A percentile compares a stretch with the other conserved stretches of the same genome.
Conservation (phyloP, 2,888 invertebrate genomes). For the Serripes groenlandicus region DNA sequence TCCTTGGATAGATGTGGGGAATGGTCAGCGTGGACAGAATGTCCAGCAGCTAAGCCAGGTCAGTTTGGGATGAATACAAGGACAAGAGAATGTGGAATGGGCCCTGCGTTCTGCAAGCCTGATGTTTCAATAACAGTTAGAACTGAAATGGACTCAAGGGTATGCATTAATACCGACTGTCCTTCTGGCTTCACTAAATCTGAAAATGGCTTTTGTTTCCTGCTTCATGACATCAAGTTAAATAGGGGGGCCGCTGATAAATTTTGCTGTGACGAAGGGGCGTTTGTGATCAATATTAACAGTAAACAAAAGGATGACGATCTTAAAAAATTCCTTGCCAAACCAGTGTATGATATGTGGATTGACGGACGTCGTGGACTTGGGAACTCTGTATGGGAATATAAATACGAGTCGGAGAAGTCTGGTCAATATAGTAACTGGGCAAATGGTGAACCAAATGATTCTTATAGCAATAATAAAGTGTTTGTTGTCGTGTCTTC, state of each 20-base stretch:
- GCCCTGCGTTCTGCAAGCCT: neutral
- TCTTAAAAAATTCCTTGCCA: neutral
- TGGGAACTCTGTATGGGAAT: neutral
- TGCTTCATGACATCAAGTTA: neutral
- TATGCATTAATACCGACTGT: neutral
- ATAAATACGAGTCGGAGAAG: neutral
- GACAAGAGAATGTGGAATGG: slow-evolving; percentile 9
- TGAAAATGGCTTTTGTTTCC: neutral
- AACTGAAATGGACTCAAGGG: neutral
- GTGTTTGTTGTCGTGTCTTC: neutral
- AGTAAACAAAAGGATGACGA: slow-evolving; percentile 3
- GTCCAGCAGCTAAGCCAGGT: neutral
- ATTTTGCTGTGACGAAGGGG: neutral
- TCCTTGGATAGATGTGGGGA: neutral
- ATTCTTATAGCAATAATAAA: neutral
- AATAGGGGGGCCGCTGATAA: neutral
- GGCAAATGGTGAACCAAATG: neutral
- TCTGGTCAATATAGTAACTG: slow-evolving; percentile 2
- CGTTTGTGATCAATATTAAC: neutral
- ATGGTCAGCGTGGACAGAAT: slow-evolving; percentile 9
- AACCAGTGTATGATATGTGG: neutral
- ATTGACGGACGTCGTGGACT: neutral
- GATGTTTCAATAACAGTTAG: neutral
- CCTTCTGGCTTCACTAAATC: neutral
- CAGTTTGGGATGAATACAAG: slow-evolving; percentile 9